Percentiles rank a stretch among this genome's conserved stretches.
Conservation (phyloP, 2,888 invertebrate species). For the Spilosoma lubricipeda region DNA sequence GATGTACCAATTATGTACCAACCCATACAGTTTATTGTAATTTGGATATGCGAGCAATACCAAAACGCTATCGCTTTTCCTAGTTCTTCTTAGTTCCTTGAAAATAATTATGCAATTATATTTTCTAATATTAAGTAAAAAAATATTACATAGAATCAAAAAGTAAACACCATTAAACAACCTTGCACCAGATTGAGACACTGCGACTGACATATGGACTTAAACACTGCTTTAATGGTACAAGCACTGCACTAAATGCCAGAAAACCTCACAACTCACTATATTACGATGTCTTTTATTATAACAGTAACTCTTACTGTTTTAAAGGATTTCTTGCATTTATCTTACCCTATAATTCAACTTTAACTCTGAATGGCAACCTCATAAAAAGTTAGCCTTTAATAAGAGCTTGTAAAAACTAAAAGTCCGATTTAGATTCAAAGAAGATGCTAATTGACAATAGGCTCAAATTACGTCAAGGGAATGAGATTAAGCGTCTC, state of each 20-base stretch:
- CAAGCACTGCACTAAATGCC: no score
- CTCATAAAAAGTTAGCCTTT: background rate
- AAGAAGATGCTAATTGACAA: conserved; percentile 23
- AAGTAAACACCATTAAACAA: no score
- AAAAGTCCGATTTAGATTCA: background rate
- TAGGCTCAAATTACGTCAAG: conserved; percentile 29
- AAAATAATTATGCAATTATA: background rate
- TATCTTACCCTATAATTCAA: background rate
- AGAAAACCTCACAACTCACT: no score
- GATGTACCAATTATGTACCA: background rate
- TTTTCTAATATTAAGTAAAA: no score
- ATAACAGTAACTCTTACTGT: background rate
- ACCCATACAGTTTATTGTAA: background rate
- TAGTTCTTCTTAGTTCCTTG: background rate
- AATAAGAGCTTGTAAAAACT: background rate
- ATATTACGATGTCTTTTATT: no score
- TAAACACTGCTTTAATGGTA: no score
- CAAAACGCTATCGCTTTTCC: no score
- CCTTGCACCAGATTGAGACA: no score
- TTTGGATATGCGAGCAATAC: no score
- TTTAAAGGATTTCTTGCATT: background rate
- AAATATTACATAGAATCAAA: no score
- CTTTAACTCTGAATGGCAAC: background rate
- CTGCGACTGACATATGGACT: no score
- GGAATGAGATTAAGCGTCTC: background rate